These are phyloP conservation scores for Tylochromis polylepis DNA, from an alignment of 2,113 vertebrate genomes.

Conservation along the genomic window DNA sequence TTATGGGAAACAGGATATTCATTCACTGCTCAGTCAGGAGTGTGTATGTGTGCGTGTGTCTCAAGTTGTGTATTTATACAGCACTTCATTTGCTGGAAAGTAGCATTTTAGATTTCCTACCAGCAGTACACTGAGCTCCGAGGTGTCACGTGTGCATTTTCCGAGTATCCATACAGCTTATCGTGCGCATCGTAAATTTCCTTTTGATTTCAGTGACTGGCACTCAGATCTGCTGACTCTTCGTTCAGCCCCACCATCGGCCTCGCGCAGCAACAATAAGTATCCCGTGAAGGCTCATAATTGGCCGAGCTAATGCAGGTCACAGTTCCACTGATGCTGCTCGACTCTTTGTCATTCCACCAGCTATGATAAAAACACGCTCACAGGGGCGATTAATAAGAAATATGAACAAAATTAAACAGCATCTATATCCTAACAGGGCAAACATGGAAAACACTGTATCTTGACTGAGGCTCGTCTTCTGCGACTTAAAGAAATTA, in stretches of 20 bases:
- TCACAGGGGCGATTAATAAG: neutral
- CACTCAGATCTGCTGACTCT: neutral
- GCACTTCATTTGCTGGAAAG: conserved; percentile 29
- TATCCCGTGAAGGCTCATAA: neutral
- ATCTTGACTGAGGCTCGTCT: neutral
- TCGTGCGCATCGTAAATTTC: neutral
- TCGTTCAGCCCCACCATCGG: neutral
- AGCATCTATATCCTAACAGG: neutral
- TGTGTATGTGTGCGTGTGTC: neutral
- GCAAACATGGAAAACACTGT: neutral
- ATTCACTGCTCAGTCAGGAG: neutral
- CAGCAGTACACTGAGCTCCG: neutral
- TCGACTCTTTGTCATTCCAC: conserved; percentile 11
- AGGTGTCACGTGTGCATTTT: neutral
- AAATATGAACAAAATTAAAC: neutral
- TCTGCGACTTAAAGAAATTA: neutral
- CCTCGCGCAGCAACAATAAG: neutral
- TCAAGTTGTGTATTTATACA: conserved; percentile 19
- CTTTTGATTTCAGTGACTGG: neutral
- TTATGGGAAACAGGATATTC: conserved; percentile 48
- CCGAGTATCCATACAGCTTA: neutral
- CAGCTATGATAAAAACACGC: neutral
- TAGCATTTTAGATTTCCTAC: conserved; percentile 1
- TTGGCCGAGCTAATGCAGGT: conserved; percentile 2
- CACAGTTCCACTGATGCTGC: neutral